A percentile compares a stretch with the other conserved stretches of the same genome.
Evolutionary conservation across 2,888 invertebrate genomes (phyloP).

Genomic region (Epinotia demarniana): DNA sequence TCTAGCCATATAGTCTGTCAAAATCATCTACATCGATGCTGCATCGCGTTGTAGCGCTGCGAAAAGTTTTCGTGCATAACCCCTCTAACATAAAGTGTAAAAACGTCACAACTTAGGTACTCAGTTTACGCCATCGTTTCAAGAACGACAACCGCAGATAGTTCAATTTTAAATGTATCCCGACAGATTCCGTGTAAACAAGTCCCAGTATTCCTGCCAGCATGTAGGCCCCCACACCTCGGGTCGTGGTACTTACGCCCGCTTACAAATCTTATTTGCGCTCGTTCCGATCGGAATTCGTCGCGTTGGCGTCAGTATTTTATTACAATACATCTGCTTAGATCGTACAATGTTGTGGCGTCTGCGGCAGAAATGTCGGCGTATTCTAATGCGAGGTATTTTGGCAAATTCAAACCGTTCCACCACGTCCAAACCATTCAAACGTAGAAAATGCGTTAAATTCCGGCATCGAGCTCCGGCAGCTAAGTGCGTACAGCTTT

Average conservation of each 20-base stretch:
- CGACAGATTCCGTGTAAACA: conserved; percentile 49
- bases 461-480: not conserved
- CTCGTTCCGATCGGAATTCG: conserved; percentile 66
- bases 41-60: no score
- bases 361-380: conserved; percentile 23
- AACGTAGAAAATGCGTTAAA: conserved; percentile 22
- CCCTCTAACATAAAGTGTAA: no score
- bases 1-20: no score
- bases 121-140: not conserved
- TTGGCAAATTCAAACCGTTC: conserved; percentile 5
- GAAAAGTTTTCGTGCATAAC: no score
- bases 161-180: conserved; percentile 21
- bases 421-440: no score
- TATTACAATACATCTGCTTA: conserved; percentile 57
- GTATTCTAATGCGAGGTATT: conserved; percentile 17
- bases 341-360: conserved; percentile 34
- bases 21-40: no score
- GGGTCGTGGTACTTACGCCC: conserved; percentile 54
- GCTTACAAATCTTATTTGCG: conserved; percentile 76
- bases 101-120: not conserved
- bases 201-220: conserved; percentile 49
- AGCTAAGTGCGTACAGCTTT: conserved; percentile 1
- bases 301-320: conserved; percentile 64
- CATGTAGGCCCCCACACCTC: conserved; percentile 47
- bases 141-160: not conserved